Base-by-base conservation (phyloP, 2,797 vertebrate species). In the Champsocephalus gunnari region DNA sequence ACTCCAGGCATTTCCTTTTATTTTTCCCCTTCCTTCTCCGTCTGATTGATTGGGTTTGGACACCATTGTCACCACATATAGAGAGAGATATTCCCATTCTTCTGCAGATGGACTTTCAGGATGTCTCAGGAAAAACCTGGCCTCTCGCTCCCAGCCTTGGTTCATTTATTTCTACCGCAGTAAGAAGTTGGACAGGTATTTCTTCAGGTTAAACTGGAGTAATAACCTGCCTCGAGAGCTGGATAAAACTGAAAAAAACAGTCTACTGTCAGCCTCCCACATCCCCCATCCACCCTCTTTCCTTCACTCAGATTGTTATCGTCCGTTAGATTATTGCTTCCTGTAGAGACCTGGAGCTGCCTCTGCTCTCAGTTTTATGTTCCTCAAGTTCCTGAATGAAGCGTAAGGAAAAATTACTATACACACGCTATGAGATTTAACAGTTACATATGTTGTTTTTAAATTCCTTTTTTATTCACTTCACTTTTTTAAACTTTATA, bases 311-410 rank as follows among this genome's bases (percentile, higher is more conserved):
- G 89, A 91, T 92, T 78, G 66, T 91, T 93, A 91, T 93, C 92
- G 10, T 54, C 80, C 54, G 82, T 73, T 75, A 79, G 85, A 86
- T 92, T 92, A 93, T 92, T 93, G 86, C 89, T 93, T 92, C 91
- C 92, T 89, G 88, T 65, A 87, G 84, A 89, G 83, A 89, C 87
- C 87, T 80, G 84, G 83, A 83, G 85, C 81, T 80, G 83, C 79
- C 75, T 86, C 77, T 69, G 75, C 87, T 82, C 81, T 85, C 77
- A 63, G 71, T 78, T 86, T 89, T 70, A 82, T 85, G 58, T 66
- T 84, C 67, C 76, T 73, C 19, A 2, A 86, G 75, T 68, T 85
- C 63, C 77, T 71, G 75, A 79, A 82, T 75, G 64, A 76, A 83
- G 68, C 4, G 1, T 38, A 34, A 64, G 47, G 69, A 49, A 71